Percentiles rank a stretch among this genome's conserved stretches.
phyloP scores from a whole-genome alignment of 2,888 invertebrate genomes.

The Metopia argyrocephala region DNA sequence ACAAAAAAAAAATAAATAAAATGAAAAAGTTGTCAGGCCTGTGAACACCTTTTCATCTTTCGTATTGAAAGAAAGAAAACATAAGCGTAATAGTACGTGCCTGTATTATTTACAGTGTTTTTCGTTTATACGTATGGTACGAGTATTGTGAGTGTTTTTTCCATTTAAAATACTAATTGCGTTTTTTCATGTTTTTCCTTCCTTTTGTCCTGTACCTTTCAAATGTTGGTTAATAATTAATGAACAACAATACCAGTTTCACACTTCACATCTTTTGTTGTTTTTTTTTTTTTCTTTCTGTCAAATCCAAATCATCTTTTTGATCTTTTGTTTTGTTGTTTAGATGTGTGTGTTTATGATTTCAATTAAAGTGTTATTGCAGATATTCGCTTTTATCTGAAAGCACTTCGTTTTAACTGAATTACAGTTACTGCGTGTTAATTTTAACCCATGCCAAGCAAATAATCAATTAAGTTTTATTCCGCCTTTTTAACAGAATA shows the following conservation, averaged over 20 bases:
- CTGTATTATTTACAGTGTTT: no score
- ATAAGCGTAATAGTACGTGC: no score
- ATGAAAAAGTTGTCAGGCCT: slow-evolving; percentile 50
- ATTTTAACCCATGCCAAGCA: not conserved
- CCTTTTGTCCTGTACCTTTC: not conserved
- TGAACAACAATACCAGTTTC: slow-evolving; percentile 51
- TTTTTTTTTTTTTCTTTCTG: slow-evolving; percentile 35
- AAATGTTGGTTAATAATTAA: slow-evolving; percentile 22
- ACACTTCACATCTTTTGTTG: slow-evolving; percentile 47
- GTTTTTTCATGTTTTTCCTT: slow-evolving; percentile 39
- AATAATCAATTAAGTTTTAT: no score
- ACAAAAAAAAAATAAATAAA: not conserved
- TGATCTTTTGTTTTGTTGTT: slow-evolving; percentile 41
- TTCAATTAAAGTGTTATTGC: not conserved
- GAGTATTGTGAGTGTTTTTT: not conserved
- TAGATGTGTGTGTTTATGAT: slow-evolving; percentile 46
- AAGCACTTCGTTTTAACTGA: not conserved
- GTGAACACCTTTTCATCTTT: slow-evolving; percentile 54
- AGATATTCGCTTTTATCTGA: not conserved
- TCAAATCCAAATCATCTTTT: slow-evolving; percentile 20
- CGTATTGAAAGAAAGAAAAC: no score
- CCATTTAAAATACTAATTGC: slow-evolving; percentile 51
- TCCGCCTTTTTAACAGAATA: no score
- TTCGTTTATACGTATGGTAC: slow-evolving; percentile 13
- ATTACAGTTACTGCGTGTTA: not conserved